Evolutionary conservation across 2,113 vertebrate species (phyloP), one percentile per base, ranked within the genome.

Genomic region (Saimiri boliviensis): DNA sequence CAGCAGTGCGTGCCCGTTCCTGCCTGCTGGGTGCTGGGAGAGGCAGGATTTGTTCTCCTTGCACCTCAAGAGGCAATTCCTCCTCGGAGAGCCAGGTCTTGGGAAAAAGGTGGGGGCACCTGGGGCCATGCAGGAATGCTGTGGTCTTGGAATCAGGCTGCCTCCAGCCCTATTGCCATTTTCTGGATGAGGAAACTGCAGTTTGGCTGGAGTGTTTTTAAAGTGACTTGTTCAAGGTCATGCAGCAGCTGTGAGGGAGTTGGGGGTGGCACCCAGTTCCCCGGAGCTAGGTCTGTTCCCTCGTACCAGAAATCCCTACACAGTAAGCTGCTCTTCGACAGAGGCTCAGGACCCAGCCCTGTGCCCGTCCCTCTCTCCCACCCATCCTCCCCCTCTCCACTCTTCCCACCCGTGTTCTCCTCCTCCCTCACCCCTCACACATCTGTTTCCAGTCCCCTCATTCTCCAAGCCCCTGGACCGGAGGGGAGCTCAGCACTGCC

Each of bases 51-150:
- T 45, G 56, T 47, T 23, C 8, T 89, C 13, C 2, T 19, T 30
- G 2, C 0, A 0, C 13, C 68, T 32, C 9, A 5, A 0, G n/a
- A 40, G 58, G 68, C 0, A 0, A 5, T 25, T 37, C 4, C 35
- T 60, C 40, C 56, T 56, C 37, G 2, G 32, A 77, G 58, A 45
- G 13, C 66, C 19, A 17, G 25, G 21, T n/a, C 47, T 40, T 12
- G 0, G 23, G 30, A 32, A 2, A 16, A n/a, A 52, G 27, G 56
- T n/a, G 45, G 35, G 52, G 54, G 27, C 2, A 3, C 23, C 8
- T 0, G 37, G n/a, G 30, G 58, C 49, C 9, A 0, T 17, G 49
- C 32, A 86, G 76, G 58, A 35, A 23, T 3, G 3, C 35, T 2
- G 1, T 54, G 56, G 76, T n/a, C 71, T 52, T 35, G 70, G 52